Evolutionary conservation across 1,140 invertebrate species (phyloP), one percentile per base, ranked within the genome.

Genomic region (Drosophila mayri): DNA sequence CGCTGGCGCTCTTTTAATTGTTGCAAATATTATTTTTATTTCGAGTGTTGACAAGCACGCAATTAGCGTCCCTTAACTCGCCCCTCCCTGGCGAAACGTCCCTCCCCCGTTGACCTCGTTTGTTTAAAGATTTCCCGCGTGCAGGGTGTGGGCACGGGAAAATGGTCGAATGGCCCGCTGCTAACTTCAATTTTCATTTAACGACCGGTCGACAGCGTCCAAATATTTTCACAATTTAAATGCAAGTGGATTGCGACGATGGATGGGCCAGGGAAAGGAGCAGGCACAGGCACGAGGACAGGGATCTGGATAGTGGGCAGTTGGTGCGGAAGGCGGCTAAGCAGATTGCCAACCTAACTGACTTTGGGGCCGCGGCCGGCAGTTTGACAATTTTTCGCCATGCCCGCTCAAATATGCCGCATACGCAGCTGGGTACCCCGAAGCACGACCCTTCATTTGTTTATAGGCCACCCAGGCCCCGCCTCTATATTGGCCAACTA

Each of bases 151-250:
- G 12, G 4, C 18, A 22, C 9, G 49, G 44, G 32, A 20, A 28
- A 40, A 40, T 20, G 76, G 57, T 46, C 57, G 41, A 49, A 70
- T 37, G 60, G 63, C n/a, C 59, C 49, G 63, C 79, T 77, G 63
- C 79, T 77, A 77, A 81, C 70, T 78, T 86, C 64, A 78, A 75
- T 86, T 81, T 75, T 61, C 44, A 77, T 63, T 66, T 75, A 83
- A 79, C 80, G 61, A 79, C 75, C 75, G 41, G 40, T 22, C 50
- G 35, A 44, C 38, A 44, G 66, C 59, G 32, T 57, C 67, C 84
- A 87, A 87, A 87, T 87, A 87, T 87, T 88, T 87, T 88, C 76
- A 80, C 84, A 87, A 88, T 88, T 87, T 87, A 88, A 87, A 87
- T 83, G 68, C 80, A 73, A 82, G 83, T 64, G 68, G 58, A 71